phyloP scores from a whole-genome alignment of 2,113 vertebrate species.

The Amphiprion ocellaris region DNA sequence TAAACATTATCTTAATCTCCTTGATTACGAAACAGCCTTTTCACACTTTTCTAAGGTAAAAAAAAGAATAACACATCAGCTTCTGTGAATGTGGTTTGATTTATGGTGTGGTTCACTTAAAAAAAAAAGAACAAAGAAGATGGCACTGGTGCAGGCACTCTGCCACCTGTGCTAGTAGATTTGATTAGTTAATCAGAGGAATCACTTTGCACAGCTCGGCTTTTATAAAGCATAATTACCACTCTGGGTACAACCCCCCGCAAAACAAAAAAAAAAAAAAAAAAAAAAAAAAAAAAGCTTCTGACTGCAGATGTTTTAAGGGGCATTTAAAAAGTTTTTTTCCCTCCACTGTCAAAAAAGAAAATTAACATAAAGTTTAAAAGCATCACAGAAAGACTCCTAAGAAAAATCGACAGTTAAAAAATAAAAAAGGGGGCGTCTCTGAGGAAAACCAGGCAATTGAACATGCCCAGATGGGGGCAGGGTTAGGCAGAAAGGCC shows the following conservation, averaged over 20 bases:
- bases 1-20: conserved; percentile 64
- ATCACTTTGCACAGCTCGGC: conserved; percentile 62
- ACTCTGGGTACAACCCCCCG: neutral
- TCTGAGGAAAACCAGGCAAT: conserved; percentile 27
- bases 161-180: conserved; percentile 71
- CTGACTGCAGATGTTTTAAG: conserved; percentile 64
- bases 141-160: conserved; percentile 53
- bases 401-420: neutral
- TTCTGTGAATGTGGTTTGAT: conserved; percentile 45
- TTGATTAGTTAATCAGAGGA: conserved; percentile 80
- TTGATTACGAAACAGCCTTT: conserved; percentile 60
- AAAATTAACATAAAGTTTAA: conserved; percentile 31
- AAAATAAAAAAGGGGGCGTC: too few species aligned
- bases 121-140: conserved; percentile 43
- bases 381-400: conserved; percentile 12
- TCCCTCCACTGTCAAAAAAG: conserved; percentile 1
- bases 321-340: conserved; percentile 35
- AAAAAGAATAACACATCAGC: neutral
- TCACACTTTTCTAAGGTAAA: conserved; percentile 10
- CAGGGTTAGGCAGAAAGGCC: conserved; percentile 73
- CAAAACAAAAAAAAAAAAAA: conserved; percentile 20
- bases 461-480: conserved; percentile 44
- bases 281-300: conserved; percentile 15
- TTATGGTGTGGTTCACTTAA: conserved; percentile 26
- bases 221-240: conserved; percentile 71